These are phyloP conservation scores for Zaprionus africanus DNA, from an alignment of 1,140 invertebrate genomes.

Conservation along the genomic window DNA sequence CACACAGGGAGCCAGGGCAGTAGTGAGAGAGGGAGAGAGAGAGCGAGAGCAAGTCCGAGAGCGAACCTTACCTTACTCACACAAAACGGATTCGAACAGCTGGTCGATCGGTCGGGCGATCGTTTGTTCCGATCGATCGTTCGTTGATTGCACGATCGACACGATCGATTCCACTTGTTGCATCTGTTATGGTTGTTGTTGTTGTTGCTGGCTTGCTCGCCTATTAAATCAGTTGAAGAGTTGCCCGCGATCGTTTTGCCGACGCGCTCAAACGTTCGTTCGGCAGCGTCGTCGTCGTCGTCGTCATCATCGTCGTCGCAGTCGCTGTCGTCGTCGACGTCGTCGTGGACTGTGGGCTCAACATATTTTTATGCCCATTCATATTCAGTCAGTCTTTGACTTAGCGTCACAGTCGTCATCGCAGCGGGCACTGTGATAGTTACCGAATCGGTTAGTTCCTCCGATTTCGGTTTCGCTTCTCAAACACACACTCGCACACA, in stretches of 20 bases:
- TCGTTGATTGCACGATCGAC: constrained; percentile 49
- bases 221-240: constrained; percentile 67
- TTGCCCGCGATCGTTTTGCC: constrained; percentile 52
- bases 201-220: constrained; percentile 16
- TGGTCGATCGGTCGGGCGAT: constrained; percentile 55
- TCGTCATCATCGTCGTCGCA: constrained; percentile 23
- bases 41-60: background rate
- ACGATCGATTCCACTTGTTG: constrained; percentile 71
- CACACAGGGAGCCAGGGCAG: constrained; percentile 3
- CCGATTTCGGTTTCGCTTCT: constrained; percentile 16
- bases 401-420: constrained; percentile 70
- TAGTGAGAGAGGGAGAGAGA: background rate
- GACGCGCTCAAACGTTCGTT: constrained; percentile 49
- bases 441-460: constrained; percentile 33
- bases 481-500: background rate
- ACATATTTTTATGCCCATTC: constrained; percentile 66
- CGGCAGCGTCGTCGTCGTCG: constrained; percentile 11
- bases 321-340: constrained; percentile 38
- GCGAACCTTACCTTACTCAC: constrained; percentile 61
- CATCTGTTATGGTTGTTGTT: constrained; percentile 60
- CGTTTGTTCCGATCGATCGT: constrained; percentile 12
- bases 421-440: constrained; percentile 50
- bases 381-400: constrained; percentile 79
- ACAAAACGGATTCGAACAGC: constrained; percentile 76
- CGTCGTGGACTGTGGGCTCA: constrained; percentile 59